phyloP scores from a whole-genome alignment of 2,888 invertebrate genomes.

The Amaurobius ferox region DNA sequence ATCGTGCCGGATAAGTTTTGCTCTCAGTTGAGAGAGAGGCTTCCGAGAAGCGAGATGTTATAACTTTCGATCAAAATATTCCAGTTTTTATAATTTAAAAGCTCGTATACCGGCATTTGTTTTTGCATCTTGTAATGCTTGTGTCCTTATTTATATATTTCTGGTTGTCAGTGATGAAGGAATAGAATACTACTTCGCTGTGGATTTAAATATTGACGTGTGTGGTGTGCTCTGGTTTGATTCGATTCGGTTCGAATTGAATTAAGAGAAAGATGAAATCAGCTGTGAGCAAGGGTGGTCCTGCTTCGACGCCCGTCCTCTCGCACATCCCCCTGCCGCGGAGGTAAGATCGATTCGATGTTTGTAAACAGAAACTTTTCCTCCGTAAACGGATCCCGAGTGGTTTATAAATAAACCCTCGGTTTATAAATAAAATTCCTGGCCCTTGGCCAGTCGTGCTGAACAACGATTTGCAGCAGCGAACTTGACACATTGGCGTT shows the following conservation, averaged over 20 bases:
- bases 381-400: neutral
- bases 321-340: conserved; percentile 59
- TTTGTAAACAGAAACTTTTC: conserved; percentile 50
- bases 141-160: neutral
- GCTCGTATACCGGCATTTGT: neutral
- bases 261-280: conserved; percentile 63
- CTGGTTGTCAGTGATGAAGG: neutral
- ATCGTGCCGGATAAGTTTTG: conserved; percentile 49
- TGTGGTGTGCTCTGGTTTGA: conserved; percentile 47
- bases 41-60: conserved; percentile 20
- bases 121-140: neutral
- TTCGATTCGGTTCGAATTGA: conserved; percentile 62
- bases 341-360: conserved; percentile 42
- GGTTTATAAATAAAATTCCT: too few relatives aligned
- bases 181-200: neutral
- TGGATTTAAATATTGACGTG: neutral
- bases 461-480: too few relatives aligned
- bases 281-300: conserved; percentile 41
- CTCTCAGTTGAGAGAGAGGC: conserved; percentile 30
- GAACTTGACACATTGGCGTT: too few relatives aligned
- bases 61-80: neutral
- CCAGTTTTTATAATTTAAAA: neutral
- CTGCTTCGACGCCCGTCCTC: conserved; percentile 21
- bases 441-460: too few relatives aligned
- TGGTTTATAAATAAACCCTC: neutral